Percentiles rank a stretch among this genome's conserved stretches.
phyloP scores from a whole-genome alignment of 2,797 vertebrate genomes.

The Ctenochaetus hawaiiensis region DNA sequence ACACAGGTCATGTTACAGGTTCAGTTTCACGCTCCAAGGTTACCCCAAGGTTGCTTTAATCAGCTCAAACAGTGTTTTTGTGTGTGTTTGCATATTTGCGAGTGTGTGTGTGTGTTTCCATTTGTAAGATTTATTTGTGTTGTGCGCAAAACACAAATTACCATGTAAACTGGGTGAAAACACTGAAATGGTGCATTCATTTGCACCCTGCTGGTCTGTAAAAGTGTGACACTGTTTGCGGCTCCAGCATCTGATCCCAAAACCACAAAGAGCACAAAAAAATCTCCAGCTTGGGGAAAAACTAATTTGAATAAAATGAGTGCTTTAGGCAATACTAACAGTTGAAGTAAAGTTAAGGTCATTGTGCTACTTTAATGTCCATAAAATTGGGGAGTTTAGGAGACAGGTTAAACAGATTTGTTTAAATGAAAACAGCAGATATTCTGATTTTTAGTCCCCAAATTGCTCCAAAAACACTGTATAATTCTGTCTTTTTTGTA shows the following conservation, averaged over 20 bases:
- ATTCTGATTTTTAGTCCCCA: too few species aligned
- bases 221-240: not conserved
- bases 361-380: not conserved
- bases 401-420: too few species aligned
- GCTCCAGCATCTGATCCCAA: too few species aligned
- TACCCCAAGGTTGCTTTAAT: slow-evolving; percentile 20
- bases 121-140: not conserved
- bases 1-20: slow-evolving; percentile 23
- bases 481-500: too few species aligned
- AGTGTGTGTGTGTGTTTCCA: not conserved
- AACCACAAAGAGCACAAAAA: not conserved
- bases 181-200: not conserved
- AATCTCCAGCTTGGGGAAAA: not conserved
- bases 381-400: too few species aligned
- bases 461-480: not conserved
- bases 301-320: not conserved
- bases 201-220: not conserved
- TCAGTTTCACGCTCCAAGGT: slow-evolving; percentile 27
- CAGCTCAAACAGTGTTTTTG: slow-evolving; percentile 6
- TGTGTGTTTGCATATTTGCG: too few species aligned
- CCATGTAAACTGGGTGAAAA: not conserved
- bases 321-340: not conserved
- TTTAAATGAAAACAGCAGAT: too few species aligned
- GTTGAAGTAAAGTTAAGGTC: not conserved
- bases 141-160: not conserved